These are phyloP conservation scores for Neotoxoptera formosana DNA, from an alignment of 1,140 invertebrate genomes.

Conservation along the genomic window DNA sequence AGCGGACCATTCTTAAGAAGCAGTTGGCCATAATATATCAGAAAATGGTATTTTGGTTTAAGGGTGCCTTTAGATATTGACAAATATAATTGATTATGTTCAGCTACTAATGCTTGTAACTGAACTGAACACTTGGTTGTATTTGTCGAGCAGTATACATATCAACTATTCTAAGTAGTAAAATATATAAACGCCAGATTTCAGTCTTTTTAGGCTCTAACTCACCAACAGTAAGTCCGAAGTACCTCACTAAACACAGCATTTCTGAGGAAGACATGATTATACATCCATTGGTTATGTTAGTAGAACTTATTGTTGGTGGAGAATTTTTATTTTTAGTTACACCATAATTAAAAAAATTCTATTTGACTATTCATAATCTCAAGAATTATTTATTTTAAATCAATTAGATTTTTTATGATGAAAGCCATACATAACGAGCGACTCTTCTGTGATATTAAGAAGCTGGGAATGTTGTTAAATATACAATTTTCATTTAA, in stretches of 20 bases:
- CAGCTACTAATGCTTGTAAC: no score
- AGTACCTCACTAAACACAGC: background rate
- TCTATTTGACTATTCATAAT: background rate
- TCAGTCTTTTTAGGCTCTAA: background rate
- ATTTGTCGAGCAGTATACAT: background rate
- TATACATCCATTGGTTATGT: background rate
- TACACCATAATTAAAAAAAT: background rate
- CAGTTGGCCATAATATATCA: no score
- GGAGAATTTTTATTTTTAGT: background rate
- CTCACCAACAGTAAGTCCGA: background rate
- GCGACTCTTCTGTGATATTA: background rate
- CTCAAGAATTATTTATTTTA: no score
- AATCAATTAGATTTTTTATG: background rate
- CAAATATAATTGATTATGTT: no score
- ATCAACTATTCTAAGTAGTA: background rate
- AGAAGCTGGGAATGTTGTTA: no score
- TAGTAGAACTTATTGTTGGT: background rate
- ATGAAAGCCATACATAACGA: background rate
- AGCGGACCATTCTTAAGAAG: no score
- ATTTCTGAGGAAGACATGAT: background rate
- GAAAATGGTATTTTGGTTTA: no score
- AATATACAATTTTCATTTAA: no score
- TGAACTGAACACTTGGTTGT: background rate
- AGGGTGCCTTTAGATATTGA: no score
- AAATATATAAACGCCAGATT: background rate